Conservation (phyloP, 2,888 invertebrate species). For the Eurytoma californica region DNA sequence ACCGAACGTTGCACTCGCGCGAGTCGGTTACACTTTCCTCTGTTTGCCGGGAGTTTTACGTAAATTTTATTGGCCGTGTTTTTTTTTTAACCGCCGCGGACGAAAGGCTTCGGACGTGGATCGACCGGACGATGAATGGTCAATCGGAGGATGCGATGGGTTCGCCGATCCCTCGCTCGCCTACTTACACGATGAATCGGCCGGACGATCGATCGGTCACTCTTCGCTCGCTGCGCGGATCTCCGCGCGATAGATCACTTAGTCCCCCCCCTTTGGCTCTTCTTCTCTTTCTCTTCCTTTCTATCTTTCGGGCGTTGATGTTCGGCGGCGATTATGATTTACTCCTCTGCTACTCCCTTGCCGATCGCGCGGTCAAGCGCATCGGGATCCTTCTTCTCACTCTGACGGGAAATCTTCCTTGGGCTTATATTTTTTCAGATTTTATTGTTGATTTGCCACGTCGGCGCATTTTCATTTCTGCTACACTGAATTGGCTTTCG, state of each 20-base stretch:
- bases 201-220: conserved; percentile 60
- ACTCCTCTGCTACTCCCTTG: conserved; percentile 56
- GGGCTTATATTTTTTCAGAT: conserved; percentile 39
- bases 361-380: conserved; percentile 52
- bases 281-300: conserved; percentile 15
- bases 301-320: conserved; percentile 55
- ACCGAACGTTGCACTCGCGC: conserved; percentile 23
- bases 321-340: conserved; percentile 66
- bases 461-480: neutral
- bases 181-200: conserved; percentile 55
- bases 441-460: conserved; percentile 20
- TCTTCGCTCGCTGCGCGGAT: conserved; percentile 46
- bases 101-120: neutral
- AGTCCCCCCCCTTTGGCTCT: conserved; percentile 8
- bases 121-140: conserved; percentile 20
- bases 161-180: neutral
- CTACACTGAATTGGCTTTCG: neutral
- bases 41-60: conserved; percentile 48
- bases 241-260: conserved; percentile 44
- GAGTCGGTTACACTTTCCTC: conserved; percentile 48
- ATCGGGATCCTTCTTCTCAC: conserved; percentile 21
- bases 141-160: conserved; percentile 10
- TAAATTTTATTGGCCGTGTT: neutral
- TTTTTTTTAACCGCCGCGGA: neutral
- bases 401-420: conserved; percentile 42